Percentiles rank a stretch among this genome's conserved stretches.
These are phyloP conservation scores for Lasioglossum malachurum DNA, from an alignment of 2,888 invertebrate genomes.

Conservation along the genomic window DNA sequence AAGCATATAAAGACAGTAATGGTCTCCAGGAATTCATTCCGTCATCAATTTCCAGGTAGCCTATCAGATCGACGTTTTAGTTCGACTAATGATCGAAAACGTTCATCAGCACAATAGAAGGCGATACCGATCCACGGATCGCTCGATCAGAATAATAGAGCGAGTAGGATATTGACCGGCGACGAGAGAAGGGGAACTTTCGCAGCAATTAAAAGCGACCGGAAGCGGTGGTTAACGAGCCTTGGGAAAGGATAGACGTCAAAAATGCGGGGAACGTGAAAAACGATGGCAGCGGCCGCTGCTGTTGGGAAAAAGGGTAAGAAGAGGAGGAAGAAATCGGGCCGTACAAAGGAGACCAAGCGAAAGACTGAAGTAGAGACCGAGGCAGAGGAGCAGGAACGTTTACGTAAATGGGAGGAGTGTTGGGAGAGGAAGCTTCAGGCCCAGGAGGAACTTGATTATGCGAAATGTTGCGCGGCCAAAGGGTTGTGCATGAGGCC, in stretches of 20 bases:
- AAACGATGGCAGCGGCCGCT: constrained; percentile 8
- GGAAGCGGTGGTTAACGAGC: constrained; percentile 41
- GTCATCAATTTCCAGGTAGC: constrained; percentile 5
- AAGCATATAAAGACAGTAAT: not conserved
- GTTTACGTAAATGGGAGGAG: constrained; percentile 65
- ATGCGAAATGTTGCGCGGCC: constrained; percentile 60
- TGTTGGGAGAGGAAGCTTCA: constrained; percentile 65
- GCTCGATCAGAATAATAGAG: constrained; percentile 14
- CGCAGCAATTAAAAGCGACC: constrained; percentile 37
- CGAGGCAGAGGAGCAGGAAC: constrained; percentile 53
- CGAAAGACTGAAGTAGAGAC: not conserved
- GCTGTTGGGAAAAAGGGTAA: constrained; percentile 20
- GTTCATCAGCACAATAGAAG: constrained; percentile 15
- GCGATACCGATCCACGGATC: constrained; percentile 30
- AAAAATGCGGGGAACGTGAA: constrained; percentile 18
- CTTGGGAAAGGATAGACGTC: constrained; percentile 33
- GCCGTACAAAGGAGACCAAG: constrained; percentile 1
- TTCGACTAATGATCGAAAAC: not conserved
- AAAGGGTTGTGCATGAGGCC: constrained; percentile 61
- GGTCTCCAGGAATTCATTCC: not conserved
- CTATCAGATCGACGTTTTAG: not conserved
- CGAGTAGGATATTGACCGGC: not conserved
- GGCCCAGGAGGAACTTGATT: constrained; percentile 62
- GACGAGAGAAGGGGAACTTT: constrained; percentile 16
- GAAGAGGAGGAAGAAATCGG: constrained; percentile 20